These are phyloP conservation scores for Theonella swinhoei DNA, from an alignment of 37 sponge, comb jelly and placozoan species.

Conservation along the genomic window DNA sequence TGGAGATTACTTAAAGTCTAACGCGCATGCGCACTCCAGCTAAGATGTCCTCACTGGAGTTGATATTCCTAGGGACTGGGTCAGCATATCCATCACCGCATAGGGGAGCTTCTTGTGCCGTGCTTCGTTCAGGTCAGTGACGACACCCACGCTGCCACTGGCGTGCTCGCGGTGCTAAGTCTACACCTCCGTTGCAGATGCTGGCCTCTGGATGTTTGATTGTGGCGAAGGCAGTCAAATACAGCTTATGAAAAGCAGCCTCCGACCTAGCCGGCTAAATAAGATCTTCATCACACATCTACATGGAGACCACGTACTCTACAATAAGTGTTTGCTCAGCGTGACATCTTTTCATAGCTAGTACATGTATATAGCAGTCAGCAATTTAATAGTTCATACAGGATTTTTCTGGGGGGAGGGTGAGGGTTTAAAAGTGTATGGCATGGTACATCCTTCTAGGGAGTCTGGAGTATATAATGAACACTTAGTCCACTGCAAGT, in stretches of 20 bases:
- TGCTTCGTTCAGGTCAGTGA: slow-evolving; percentile 65
- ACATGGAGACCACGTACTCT: slow-evolving; percentile 92
- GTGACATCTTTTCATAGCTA: too few relatives aligned
- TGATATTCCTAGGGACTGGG: slow-evolving; percentile 91
- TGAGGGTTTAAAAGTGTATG: too few relatives aligned
- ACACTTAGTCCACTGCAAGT: too few relatives aligned
- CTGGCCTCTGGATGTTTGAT: slow-evolving; percentile 91
- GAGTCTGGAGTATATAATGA: too few relatives aligned
- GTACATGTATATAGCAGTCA: too few relatives aligned
- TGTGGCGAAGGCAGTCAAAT: slow-evolving; percentile 94
- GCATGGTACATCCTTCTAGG: too few relatives aligned
- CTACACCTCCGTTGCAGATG: slow-evolving; percentile 15
- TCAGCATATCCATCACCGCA: slow-evolving; percentile 87
- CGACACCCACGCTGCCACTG: neutral
- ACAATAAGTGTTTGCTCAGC: too few relatives aligned
- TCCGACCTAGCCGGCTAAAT: slow-evolving; percentile 74
- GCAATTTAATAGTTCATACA: too few relatives aligned
- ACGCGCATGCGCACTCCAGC: too few relatives aligned
- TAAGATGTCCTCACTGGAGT: slow-evolving; percentile 59
- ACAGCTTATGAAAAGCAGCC: slow-evolving; percentile 83
- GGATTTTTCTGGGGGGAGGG: too few relatives aligned
- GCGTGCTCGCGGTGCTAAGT: neutral
- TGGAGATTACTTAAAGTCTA: too few relatives aligned
- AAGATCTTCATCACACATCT: slow-evolving; percentile 93
- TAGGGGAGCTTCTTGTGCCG: slow-evolving; percentile 81